These are phyloP conservation scores for Erebia aethiops DNA, from an alignment of 2,888 invertebrate genomes.

Conservation along the genomic window DNA sequence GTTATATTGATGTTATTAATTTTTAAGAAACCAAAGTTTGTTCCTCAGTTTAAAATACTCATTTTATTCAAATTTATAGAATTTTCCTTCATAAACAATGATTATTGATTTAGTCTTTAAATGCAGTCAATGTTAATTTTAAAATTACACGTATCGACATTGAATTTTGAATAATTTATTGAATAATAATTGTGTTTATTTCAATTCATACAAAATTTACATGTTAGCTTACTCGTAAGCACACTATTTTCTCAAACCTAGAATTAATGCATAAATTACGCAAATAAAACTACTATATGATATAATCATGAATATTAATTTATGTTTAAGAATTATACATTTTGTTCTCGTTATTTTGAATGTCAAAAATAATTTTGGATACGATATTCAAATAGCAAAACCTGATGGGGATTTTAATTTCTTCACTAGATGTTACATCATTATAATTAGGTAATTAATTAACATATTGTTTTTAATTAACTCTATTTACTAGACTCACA, in stretches of 20 bases:
- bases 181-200: background rate
- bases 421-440: background rate
- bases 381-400: background rate
- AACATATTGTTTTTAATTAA: background rate
- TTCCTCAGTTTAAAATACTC: too few relatives aligned
- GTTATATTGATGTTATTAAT: too few relatives aligned
- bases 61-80: background rate
- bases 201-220: background rate
- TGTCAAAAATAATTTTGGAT: conserved; percentile 3
- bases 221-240: background rate
- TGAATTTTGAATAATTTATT: background rate
- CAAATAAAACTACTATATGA: background rate
- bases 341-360: background rate
- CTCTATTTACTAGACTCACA: too few relatives aligned
- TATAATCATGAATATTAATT: background rate
- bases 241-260: background rate
- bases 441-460: background rate
- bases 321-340: conserved; percentile 1
- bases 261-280: background rate
- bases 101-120: background rate
- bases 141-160: background rate
- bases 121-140: background rate
- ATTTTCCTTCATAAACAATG: too few relatives aligned
- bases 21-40: too few relatives aligned
- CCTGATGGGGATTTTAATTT: background rate